A percentile compares a stretch with the other conserved stretches of the same genome.
Conservation (phyloP, 2,888 invertebrate species). For the Drosophila multiciliata region DNA sequence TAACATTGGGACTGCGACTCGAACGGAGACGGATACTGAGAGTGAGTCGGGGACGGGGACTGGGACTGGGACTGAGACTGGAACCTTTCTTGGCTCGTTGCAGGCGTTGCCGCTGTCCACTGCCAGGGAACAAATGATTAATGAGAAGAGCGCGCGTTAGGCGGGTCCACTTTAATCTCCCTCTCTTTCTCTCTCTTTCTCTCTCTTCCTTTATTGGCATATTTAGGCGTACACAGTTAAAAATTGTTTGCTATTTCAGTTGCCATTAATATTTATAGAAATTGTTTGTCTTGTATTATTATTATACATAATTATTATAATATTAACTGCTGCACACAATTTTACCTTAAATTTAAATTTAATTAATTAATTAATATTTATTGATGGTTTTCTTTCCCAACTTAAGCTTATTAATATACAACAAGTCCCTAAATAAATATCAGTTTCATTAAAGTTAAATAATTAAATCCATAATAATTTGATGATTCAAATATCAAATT, state of each 20-base stretch:
- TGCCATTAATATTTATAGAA: neutral
- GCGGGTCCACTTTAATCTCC: constrained; percentile 50
- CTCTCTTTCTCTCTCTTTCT: constrained; percentile 13
- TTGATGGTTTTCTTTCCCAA: neutral
- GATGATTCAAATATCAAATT: neutral
- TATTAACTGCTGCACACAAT: neutral
- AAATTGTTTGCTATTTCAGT: neutral
- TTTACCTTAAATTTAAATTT: neutral
- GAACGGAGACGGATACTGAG: constrained; percentile 4
- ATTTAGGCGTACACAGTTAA: constrained; percentile 2
- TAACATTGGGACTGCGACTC: constrained; percentile 12
- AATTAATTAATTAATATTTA: neutral
- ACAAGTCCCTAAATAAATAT: neutral
- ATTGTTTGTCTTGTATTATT: neutral
- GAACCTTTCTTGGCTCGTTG: constrained; percentile 33
- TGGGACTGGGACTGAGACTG: neutral
- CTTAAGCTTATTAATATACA: neutral
- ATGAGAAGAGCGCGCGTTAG: constrained; percentile 70
- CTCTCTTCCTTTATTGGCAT: constrained; percentile 6
- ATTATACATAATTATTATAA: neutral
- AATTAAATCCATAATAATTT: neutral
- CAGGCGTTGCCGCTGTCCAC: constrained; percentile 65
- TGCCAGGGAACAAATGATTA: constrained; percentile 69
- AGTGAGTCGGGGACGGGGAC: neutral
- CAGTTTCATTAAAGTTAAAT: neutral